Conservation (phyloP, 1,140 invertebrate species). For the Ceratosolen fusciceps region DNA sequence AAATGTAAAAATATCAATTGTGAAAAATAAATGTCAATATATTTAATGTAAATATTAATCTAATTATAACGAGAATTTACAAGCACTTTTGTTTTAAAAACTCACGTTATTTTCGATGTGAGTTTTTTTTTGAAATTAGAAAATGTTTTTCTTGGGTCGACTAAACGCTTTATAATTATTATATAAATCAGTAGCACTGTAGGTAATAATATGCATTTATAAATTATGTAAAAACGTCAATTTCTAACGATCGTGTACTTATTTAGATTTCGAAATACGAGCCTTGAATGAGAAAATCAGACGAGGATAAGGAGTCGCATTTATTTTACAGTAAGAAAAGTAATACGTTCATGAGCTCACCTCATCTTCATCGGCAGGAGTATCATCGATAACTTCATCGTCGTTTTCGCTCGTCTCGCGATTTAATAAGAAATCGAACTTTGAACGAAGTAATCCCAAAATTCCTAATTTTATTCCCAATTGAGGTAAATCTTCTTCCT, state of each 20-base stretch:
- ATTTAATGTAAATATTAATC: background rate
- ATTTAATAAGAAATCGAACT: slow-evolving; percentile 61
- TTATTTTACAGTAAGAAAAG: too few relatives aligned
- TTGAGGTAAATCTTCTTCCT: slow-evolving; percentile 57
- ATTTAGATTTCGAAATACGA: background rate
- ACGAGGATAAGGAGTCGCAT: background rate
- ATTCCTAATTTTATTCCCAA: slow-evolving; percentile 64
- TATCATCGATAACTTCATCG: slow-evolving; percentile 13
- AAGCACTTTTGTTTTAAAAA: background rate
- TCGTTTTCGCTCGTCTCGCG: slow-evolving; percentile 38
- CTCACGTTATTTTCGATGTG: background rate
- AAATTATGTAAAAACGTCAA: too few relatives aligned
- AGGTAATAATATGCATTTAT: background rate
- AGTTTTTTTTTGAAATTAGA: background rate
- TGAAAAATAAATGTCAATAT: background rate
- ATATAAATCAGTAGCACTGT: too few relatives aligned
- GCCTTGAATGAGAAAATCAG: background rate
- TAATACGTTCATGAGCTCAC: too few relatives aligned
- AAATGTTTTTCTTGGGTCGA: too few relatives aligned
- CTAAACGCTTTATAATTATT: too few relatives aligned
- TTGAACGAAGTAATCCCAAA: slow-evolving; percentile 57
- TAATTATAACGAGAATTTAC: background rate
- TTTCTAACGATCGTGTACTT: too few relatives aligned
- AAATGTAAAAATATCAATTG: background rate
- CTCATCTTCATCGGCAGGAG: slow-evolving; percentile 17